Conservation (phyloP, 2,888 invertebrate species). For the Caenorhabditis virilis region DNA sequence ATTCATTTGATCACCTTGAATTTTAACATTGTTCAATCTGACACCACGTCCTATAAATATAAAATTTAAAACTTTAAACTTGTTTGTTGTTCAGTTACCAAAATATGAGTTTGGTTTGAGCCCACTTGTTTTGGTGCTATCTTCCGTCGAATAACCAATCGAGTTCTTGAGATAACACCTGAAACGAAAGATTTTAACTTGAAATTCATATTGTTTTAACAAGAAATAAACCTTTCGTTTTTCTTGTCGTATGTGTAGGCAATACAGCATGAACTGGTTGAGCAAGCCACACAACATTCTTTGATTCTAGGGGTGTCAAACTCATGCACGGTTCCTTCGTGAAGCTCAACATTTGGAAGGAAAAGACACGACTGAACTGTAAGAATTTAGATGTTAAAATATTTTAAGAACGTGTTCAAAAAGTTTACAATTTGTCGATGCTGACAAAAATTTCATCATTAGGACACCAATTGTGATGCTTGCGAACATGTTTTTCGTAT, state of each 20-base stretch:
- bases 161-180: constrained; percentile 63
- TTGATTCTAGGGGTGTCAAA: constrained; percentile 52
- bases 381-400: too few relatives aligned
- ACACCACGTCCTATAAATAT: constrained; percentile 45
- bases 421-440: constrained; percentile 9
- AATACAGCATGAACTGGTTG: constrained; percentile 54
- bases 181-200: too few relatives aligned
- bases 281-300: constrained; percentile 47
- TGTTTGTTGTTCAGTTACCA: constrained; percentile 21
- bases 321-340: constrained; percentile 64
- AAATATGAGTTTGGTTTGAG: constrained; percentile 58
- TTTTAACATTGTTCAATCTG: constrained; percentile 55
- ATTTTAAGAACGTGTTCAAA: too few relatives aligned
- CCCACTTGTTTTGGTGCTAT: constrained; percentile 53
- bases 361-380: constrained; percentile 61
- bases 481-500: constrained; percentile 25
- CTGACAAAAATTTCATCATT: constrained; percentile 25
- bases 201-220: too few relatives aligned
- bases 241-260: constrained; percentile 50
- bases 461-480: constrained; percentile 16
- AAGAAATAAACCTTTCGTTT: constrained; percentile 38
- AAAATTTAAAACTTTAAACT: background rate
- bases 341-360: constrained; percentile 55
- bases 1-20: constrained; percentile 52
- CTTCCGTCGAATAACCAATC: constrained; percentile 59